phyloP scores from a whole-genome alignment of 1,140 invertebrate species.

The Aleiodes sp. region DNA sequence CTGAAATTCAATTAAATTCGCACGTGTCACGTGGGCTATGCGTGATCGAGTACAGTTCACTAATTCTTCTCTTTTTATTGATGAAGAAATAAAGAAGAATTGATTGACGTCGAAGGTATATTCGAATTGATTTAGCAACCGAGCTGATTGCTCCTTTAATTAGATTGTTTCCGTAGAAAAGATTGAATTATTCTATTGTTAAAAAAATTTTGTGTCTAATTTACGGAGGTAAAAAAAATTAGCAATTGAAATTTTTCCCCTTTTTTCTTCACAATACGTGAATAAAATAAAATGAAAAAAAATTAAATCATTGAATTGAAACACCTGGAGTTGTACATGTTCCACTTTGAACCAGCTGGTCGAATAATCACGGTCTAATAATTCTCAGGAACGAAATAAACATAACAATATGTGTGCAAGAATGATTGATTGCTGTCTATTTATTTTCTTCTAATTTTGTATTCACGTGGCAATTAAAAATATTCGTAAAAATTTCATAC shows the following conservation, averaged over 20 bases:
- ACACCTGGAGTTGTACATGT: constrained; percentile 3
- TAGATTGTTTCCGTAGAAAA: too few species aligned
- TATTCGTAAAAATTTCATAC: background rate
- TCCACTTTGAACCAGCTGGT: constrained; percentile 18
- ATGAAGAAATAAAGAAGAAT: background rate
- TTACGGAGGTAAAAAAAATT: background rate
- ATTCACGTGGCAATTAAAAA: background rate
- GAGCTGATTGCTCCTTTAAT: too few species aligned
- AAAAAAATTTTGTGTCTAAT: background rate
- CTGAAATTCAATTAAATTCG: background rate
- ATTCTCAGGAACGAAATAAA: constrained; percentile 9
- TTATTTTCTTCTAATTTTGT: background rate
- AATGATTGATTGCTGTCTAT: constrained; percentile 9
- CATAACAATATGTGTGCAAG: background rate
- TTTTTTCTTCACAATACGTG: background rate
- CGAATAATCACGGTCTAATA: constrained; percentile 34
- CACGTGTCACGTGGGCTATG: background rate
- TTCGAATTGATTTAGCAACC: too few species aligned
- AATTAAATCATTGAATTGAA: background rate
- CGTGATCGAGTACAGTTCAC: background rate
- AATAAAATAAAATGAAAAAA: background rate
- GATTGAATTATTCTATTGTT: too few species aligned
- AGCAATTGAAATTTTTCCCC: background rate
- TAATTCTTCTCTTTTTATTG: background rate
- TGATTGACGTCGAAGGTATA: too few species aligned